phyloP scores from a whole-genome alignment of 2,797 vertebrate genomes.

The Scolopax bukidnonensis region DNA sequence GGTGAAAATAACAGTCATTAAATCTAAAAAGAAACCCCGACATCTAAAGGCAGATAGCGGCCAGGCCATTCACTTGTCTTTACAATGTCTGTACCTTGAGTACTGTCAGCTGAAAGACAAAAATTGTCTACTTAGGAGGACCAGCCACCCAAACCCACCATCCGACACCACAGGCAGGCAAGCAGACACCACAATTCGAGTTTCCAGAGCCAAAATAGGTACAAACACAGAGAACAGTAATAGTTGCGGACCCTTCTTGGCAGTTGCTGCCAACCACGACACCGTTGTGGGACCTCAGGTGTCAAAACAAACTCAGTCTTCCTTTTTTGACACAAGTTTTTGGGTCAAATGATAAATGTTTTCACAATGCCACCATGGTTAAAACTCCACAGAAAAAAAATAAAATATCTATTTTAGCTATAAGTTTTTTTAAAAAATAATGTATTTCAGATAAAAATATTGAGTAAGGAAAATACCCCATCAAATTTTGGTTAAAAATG shows the following conservation, averaged over 20 bases:
- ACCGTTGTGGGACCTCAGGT: background rate
- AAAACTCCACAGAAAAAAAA: background rate
- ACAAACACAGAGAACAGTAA: accelerated
- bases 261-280: background rate
- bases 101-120: background rate
- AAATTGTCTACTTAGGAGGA: background rate
- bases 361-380: background rate
- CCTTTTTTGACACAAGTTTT: background rate
- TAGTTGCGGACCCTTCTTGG: background rate
- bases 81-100: background rate
- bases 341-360: background rate
- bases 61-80: background rate
- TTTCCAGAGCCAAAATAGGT: background rate
- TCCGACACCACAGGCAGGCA: background rate
- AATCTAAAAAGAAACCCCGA: background rate
- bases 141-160: background rate
- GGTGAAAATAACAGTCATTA: background rate
- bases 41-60: background rate
- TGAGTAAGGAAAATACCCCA: background rate
- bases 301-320: background rate
- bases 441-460: background rate
- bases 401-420: background rate
- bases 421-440: background rate
- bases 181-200: background rate
- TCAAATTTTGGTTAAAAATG: background rate